A percentile compares a stretch with the other conserved stretches of the same genome.
Evolutionary conservation across 2,113 vertebrate genomes (phyloP).

Genomic region (Leptocoma aspasia): DNA sequence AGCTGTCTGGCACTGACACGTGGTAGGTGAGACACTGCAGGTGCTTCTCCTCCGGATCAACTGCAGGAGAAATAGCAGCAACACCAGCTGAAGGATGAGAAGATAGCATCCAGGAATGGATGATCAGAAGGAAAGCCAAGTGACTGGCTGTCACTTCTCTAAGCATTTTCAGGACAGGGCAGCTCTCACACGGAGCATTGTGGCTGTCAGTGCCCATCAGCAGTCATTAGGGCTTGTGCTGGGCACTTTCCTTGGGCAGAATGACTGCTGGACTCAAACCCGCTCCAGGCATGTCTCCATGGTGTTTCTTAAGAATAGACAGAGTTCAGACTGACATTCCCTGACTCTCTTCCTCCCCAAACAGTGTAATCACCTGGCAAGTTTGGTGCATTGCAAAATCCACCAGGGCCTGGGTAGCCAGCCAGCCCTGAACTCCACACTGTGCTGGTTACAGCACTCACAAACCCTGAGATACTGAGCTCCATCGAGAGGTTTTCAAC

Average conservation of each 20-base stretch:
- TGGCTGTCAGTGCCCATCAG: background rate
- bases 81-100: background rate
- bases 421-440: background rate
- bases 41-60: background rate
- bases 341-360: background rate
- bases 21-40: background rate
- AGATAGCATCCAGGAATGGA: background rate
- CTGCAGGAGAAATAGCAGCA: background rate
- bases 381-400: slow-evolving; percentile 19
- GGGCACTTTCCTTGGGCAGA: background rate
- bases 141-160: background rate
- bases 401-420: background rate
- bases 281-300: rapidly evolving
- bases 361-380: background rate
- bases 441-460: background rate
- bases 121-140: background rate
- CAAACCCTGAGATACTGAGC: background rate
- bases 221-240: background rate
- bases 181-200: rapidly evolving
- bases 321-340: slow-evolving; percentile 12
- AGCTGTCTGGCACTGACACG: slow-evolving; percentile 14
- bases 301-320: background rate
- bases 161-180: background rate
- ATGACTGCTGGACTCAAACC: background rate
- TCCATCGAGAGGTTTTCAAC: background rate